Conservation (phyloP, 2,797 vertebrate genomes). For the Sebastiscus tertius region DNA sequence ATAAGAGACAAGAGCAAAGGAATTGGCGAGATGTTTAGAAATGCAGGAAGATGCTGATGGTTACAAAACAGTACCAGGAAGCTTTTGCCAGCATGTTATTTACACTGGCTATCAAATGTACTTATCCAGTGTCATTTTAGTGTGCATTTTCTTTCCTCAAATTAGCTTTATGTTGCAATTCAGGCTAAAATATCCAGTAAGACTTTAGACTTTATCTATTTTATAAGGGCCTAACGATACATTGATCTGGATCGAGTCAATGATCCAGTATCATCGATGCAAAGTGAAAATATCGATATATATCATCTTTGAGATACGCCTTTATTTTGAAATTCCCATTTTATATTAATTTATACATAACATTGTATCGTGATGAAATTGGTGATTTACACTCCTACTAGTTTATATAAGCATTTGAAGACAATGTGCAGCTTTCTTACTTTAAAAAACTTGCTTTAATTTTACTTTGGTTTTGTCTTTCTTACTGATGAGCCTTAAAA, state of each 20-base stretch:
- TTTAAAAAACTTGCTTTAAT: background rate
- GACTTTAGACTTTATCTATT: background rate
- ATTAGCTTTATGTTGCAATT: background rate
- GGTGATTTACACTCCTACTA: too few species aligned
- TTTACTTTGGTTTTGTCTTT: background rate
- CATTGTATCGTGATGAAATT: too few species aligned
- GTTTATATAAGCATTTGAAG: background rate
- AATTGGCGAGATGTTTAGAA: constrained; percentile 1
- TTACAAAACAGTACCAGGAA: background rate
- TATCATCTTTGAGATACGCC: too few species aligned
- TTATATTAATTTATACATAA: too few species aligned
- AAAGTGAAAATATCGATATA: too few species aligned
- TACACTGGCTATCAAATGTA: background rate
- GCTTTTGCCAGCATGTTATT: background rate
- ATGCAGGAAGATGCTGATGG: constrained; percentile 4
- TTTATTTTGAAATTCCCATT: too few species aligned
- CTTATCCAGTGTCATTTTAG: background rate
- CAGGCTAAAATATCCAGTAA: background rate
- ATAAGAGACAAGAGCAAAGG: constrained; percentile 15
- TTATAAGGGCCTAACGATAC: accelerated
- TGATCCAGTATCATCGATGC: too few species aligned
- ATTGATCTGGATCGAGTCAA: too few species aligned
- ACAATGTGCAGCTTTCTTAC: background rate
- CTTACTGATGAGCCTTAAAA: background rate
- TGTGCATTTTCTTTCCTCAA: background rate